Evolutionary conservation across 1,140 invertebrate genomes (phyloP).

Genomic region (Ruditapes philippinarum): DNA sequence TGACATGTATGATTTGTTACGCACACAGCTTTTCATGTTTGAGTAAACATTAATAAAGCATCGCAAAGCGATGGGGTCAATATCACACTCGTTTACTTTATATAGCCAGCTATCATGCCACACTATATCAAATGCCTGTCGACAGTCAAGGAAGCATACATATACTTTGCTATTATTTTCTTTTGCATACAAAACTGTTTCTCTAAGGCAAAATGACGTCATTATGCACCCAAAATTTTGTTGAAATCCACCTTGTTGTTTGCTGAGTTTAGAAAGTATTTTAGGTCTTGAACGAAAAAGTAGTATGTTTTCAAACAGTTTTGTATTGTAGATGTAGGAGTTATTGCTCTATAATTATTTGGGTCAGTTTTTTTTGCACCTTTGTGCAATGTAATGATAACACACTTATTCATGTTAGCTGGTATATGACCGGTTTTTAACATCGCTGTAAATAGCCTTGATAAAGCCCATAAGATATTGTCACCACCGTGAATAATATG

Average conservation of each 20-base stretch:
- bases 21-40: conserved; percentile 14
- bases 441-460: background rate
- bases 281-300: background rate
- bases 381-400: conserved; percentile 34
- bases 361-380: conserved; percentile 7
- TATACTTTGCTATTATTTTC: background rate
- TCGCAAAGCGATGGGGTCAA: background rate
- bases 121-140: conserved; percentile 29
- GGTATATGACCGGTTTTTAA: background rate
- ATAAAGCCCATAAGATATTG: background rate
- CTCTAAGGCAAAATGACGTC: background rate
- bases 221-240: background rate
- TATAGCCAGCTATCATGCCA: conserved; percentile 30
- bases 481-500: background rate
- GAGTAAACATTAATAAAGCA: background rate
- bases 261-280: background rate
- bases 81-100: background rate
- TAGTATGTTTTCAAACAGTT: background rate
- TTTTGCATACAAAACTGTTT: background rate
- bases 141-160: background rate
- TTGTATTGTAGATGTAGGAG: background rate
- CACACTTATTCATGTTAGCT: background rate
- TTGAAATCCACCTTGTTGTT: conserved; percentile 41
- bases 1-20: background rate
- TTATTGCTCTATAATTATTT: conserved; percentile 20